Conservation (phyloP, 2,888 invertebrate species). For the Tromatobia lineatoria region DNA sequence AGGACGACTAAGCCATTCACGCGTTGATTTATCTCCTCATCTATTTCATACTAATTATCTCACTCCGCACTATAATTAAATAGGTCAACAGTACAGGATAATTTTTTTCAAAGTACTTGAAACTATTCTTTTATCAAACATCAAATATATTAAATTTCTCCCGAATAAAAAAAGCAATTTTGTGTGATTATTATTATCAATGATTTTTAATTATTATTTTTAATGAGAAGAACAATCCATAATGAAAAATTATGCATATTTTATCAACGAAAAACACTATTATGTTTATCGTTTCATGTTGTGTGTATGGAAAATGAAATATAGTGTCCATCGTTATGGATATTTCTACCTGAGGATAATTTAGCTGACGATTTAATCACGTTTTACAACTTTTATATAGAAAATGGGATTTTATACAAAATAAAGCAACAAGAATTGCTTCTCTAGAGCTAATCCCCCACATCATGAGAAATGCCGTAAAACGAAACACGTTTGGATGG, state of each 20-base stretch:
- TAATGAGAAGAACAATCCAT: no score
- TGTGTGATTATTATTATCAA: background rate
- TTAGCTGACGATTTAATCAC: background rate
- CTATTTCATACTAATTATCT: background rate
- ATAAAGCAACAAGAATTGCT: background rate
- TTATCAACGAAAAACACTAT: no score
- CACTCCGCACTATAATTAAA: background rate
- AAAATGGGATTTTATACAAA: background rate
- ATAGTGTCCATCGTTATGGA: no score
- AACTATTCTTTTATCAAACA: background rate
- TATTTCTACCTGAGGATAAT: no score
- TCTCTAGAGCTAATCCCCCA: background rate
- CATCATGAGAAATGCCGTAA: background rate
- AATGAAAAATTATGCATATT: no score
- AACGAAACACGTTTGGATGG: slow-evolving; percentile 2
- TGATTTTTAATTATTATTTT: no score
- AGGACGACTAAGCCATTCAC: background rate
- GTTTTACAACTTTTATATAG: background rate
- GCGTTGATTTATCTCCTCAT: background rate
- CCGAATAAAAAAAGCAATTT: background rate
- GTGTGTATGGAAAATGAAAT: no score
- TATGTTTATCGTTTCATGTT: no score
- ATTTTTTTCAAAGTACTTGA: background rate
- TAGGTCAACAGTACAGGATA: background rate
- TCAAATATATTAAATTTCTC: background rate